Base-by-base conservation (phyloP, 2,888 invertebrate genomes). In the Eumacrocentrus americanus region DNA sequence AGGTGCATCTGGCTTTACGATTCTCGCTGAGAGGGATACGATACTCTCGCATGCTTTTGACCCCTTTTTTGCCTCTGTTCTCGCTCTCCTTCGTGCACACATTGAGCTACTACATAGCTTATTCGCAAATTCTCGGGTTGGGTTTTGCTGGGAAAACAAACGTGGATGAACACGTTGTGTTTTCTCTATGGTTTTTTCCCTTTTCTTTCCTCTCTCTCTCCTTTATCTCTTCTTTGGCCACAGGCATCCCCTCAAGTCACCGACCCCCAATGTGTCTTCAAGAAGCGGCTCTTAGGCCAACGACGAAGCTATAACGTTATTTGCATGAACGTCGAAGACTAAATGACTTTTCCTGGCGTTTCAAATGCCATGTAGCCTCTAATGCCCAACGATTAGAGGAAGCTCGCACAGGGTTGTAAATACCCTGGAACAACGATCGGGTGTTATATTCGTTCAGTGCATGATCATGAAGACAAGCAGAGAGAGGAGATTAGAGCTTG, bases 41-140 rank as follows among this genome's bases (percentile, higher is more conserved):
- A 46, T 46, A 46, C 46, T 46, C 23, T 29, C n/a, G 23, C 54
- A 22, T 54, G 42, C 52, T 18, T 52, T 58, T 58, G 52, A 58
- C 52, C 46, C 52, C 52, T 35, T 58, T 52, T 29, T 29, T 29
- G 29, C 29, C n/a, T n/a, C n/a, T n/a, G n/a, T n/a, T 57, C 29
- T 14, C 54, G 11, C 18, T 3, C 20, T 14, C 14, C 29, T 35
- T 37, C 29, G 20, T 42, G 23, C 14, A 44, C 44, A 51, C 4
- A 11, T 46, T 14, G 9, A 6, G 9, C 29, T 29, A 14, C 22
- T 23, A 2, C 12, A 12, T 46, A n/a, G 22, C 44, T 51, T 51
- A 37, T 38, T 52, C 51, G 11, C 37, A 20, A 38, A 37, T 37
- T 22, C 23, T 22, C 51, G 22, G 20, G 14, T 52, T 22, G 35